Base-by-base conservation (phyloP, 2,113 vertebrate species). In the Sula dactylatra region DNA sequence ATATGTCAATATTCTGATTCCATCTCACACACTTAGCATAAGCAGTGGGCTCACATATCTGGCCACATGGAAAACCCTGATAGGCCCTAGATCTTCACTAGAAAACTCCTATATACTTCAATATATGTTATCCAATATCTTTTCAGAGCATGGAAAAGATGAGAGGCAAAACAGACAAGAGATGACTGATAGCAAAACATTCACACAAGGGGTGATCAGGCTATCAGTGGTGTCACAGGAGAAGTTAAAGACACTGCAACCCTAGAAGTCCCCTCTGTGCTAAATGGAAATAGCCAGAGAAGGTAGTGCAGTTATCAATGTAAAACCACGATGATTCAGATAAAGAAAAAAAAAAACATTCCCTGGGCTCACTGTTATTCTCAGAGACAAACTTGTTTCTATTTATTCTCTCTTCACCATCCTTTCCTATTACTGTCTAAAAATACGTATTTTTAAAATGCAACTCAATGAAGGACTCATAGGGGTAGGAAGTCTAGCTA, bases 201-300 rank as follows among this genome's bases (percentile, higher is more conserved):
- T 79, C 56, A 10, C 9, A 2, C 0, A 0, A 67, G 7, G 7
- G 16, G 5, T 69, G 40, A 38, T 59, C 22, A 42, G 19, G 25
- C n/a, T 58, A 58, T 42, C 49, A 34, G 6, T 9, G 10, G 26
- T 47, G 27, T 26, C 34, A 64, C n/a, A 70, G 38, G 34, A 54
- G 7, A 81, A 58, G 14, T 40, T 44, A 29, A 70, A 74, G 29
- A n/a, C 7, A 32, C 12, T 40, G 9, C 16, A 69, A 59, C 11
- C 7, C 10, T 50, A 67, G 25, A 93, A 81, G 50, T 66, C 52
- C 10, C 10, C 20, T 64, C n/a, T 79, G 49, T 44, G n/a, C 34
- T 82, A 87, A 55, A 44, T 22, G 10, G 27, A 62, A 77, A 13
- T 26, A 84, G 31, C 9, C 58, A 61, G 64, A 77, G 20, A 55